Evolutionary conservation across 2,888 invertebrate genomes (phyloP).

Genomic region (Thereva unica): DNA sequence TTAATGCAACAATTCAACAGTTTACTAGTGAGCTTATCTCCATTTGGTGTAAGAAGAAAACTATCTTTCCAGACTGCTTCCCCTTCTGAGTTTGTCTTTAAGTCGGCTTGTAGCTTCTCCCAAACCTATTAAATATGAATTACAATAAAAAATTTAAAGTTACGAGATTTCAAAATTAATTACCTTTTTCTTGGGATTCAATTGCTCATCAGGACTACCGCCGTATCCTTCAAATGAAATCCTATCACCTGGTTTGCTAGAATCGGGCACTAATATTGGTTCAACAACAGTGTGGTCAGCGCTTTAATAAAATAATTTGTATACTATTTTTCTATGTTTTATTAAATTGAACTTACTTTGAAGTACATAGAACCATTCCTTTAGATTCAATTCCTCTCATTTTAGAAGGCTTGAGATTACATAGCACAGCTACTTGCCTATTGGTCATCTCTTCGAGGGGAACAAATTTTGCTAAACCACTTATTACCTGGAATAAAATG

Average conservation of each 20-base stretch:
- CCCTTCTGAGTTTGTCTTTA: constrained; percentile 71
- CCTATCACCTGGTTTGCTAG: constrained; percentile 79
- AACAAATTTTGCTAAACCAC: constrained; percentile 91
- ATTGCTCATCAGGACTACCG: constrained; percentile 78
- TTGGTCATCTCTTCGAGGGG: constrained; percentile 88
- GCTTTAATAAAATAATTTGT: constrained; percentile 50
- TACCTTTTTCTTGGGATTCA: constrained; percentile 95
- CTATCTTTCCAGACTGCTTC: constrained; percentile 87
- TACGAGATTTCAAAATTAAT: background rate
- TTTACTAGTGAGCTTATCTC: constrained; percentile 75
- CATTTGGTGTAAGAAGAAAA: constrained; percentile 70
- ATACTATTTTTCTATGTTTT: background rate
- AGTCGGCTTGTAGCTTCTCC: constrained; percentile 85
- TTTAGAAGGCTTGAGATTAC: constrained; percentile 96
- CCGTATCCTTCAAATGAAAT: constrained; percentile 83
- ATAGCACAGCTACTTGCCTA: constrained; percentile 87
- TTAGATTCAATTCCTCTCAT: constrained; percentile 90
- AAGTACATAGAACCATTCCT: constrained; percentile 94
- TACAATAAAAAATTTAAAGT: background rate
- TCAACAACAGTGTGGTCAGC: constrained; percentile 83
- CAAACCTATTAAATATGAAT: constrained; percentile 60
- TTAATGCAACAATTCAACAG: constrained; percentile 84
- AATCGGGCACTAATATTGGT: constrained; percentile 77
- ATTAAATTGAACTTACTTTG: constrained; percentile 62
- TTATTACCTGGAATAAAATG: constrained; percentile 62